Evolutionary conservation across 2,888 invertebrate species (phyloP).

Genomic region (Xanthia togata): DNA sequence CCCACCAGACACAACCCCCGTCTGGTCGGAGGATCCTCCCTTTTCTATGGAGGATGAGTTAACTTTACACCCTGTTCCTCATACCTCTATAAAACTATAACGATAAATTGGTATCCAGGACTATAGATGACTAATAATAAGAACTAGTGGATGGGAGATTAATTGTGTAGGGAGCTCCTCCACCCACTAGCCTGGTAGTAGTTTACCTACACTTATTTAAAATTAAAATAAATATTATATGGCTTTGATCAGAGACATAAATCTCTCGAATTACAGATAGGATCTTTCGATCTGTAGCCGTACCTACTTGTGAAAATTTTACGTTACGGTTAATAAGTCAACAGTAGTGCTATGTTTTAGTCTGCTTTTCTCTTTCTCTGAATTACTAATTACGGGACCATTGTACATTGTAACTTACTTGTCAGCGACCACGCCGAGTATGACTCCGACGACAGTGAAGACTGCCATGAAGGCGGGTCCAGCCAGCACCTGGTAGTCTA

Average conservation of each 20-base stretch:
- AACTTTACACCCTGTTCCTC: too few relatives aligned
- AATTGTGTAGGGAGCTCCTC: neutral
- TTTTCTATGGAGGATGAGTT: too few relatives aligned
- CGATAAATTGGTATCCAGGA: neutral
- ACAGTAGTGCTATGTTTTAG: too few relatives aligned
- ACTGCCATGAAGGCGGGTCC: conserved; percentile 98
- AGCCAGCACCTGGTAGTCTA: conserved; percentile 97
- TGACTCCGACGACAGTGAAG: conserved; percentile 96
- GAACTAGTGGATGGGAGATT: neutral
- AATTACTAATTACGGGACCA: neutral
- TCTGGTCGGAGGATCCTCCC: too few relatives aligned
- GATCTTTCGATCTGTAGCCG: neutral
- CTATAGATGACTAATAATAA: neutral
- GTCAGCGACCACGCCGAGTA: conserved; percentile 95
- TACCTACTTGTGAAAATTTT: neutral
- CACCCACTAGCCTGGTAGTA: neutral
- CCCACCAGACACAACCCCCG: too few relatives aligned
- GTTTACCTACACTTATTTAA: too few relatives aligned
- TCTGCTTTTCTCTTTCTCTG: neutral
- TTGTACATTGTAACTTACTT: conserved; percentile 81
- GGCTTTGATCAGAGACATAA: neutral
- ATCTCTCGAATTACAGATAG: neutral
- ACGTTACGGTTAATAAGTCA: neutral
- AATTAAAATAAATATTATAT: neutral
- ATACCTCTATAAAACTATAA: too few relatives aligned